These are phyloP conservation scores for Nomada fucata DNA, from an alignment of 2,888 invertebrate genomes.

Conservation along the genomic window DNA sequence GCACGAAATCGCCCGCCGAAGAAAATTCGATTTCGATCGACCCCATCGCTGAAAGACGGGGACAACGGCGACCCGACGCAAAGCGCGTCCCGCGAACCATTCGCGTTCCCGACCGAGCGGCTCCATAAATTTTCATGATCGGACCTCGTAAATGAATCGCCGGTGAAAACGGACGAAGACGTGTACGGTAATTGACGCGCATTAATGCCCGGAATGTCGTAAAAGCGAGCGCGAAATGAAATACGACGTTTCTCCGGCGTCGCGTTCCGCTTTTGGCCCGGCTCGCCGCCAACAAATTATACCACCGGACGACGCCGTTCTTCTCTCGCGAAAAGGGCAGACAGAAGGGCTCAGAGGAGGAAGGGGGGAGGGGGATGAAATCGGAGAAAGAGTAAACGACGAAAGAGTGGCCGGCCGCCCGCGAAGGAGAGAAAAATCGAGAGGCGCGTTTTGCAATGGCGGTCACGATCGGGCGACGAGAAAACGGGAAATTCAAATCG, in stretches of 20 bases:
- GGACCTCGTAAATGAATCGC: conserved; percentile 50
- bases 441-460: conserved; percentile 43
- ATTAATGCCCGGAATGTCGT: conserved; percentile 49
- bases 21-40: not conserved
- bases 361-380: not conserved
- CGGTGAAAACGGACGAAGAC: conserved; percentile 52
- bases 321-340: conserved; percentile 10
- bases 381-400: not conserved
- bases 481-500: conserved; percentile 71
- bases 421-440: conserved; percentile 50
- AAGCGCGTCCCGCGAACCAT: conserved; percentile 6
- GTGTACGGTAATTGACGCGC: conserved; percentile 59
- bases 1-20: too few species aligned
- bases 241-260: conserved; percentile 49
- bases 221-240: conserved; percentile 56
- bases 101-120: not conserved
- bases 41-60: conserved; percentile 4
- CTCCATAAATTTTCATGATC: conserved; percentile 58
- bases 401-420: not conserved
- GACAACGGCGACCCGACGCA: not conserved
- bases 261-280: conserved; percentile 43
- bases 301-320: conserved; percentile 34
- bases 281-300: conserved; percentile 50
- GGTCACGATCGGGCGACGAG: conserved; percentile 56
- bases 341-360: not conserved